Evolutionary conservation across 2,888 invertebrate genomes (phyloP).

Genomic region (Prionchulus punctatus): DNA sequence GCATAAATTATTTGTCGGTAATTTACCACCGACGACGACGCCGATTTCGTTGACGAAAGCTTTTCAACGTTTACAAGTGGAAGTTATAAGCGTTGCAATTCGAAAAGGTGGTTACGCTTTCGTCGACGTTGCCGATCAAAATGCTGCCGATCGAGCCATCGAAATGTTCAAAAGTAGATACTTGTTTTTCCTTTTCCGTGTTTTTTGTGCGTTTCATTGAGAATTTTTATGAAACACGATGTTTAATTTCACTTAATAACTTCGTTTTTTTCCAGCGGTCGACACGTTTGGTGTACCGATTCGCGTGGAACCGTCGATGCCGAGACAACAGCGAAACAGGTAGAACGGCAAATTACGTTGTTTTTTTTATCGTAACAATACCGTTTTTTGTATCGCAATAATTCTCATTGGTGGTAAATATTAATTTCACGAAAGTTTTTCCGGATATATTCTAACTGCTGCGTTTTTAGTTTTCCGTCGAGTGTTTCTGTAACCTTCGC

Average conservation of each 20-base stretch:
- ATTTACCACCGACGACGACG: not conserved
- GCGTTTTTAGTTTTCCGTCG: too few species aligned
- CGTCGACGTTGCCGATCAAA: constrained; percentile 11
- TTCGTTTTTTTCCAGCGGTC: constrained; percentile 1
- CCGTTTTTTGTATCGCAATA: too few species aligned
- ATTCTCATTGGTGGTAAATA: too few species aligned
- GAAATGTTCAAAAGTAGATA: constrained; percentile 7
- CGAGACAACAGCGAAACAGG: constrained; percentile 1
- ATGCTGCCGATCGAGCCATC: constrained; percentile 10
- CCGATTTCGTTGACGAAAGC: not conserved
- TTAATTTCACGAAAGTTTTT: too few species aligned
- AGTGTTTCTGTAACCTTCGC: too few species aligned
- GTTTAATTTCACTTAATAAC: not conserved
- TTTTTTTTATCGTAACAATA: too few species aligned
- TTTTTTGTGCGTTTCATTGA: not conserved
- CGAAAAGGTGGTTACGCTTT: constrained; percentile 5
- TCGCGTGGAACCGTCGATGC: constrained; percentile 9
- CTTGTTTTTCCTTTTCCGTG: not conserved
- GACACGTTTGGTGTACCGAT: not conserved
- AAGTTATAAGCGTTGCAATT: not conserved
- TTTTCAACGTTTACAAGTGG: not conserved
- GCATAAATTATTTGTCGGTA: constrained; percentile 11
- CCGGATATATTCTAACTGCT: too few species aligned
- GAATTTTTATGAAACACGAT: not conserved
- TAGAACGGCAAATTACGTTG: too few species aligned